Percentiles rank a stretch among this genome's conserved stretches.
phyloP scores from a whole-genome alignment of 1,140 invertebrate genomes.

The Danaus plexippus region DNA sequence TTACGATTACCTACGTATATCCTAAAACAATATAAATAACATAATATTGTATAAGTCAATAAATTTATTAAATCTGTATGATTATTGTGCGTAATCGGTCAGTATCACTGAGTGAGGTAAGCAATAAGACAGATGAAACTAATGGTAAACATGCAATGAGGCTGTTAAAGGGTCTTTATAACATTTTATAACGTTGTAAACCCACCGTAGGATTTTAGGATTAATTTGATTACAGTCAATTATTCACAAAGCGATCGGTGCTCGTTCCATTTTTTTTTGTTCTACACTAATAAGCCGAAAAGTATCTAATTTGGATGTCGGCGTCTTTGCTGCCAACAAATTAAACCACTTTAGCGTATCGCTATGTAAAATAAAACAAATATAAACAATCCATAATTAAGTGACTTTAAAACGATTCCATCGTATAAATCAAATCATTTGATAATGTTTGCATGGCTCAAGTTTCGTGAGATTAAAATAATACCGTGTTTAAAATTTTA shows the following conservation, averaged over 20 bases:
- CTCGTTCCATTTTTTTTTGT: conserved; percentile 59
- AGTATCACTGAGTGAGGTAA: not conserved
- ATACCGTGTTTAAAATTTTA: conserved; percentile 10
- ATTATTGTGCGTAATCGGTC: too few relatives aligned
- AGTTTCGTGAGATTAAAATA: conserved; percentile 6
- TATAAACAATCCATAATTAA: conserved; percentile 70
- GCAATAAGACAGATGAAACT: conserved; percentile 19
- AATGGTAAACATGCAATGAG: conserved; percentile 50
- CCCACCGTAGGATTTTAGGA: conserved; percentile 69
- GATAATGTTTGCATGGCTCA: conserved; percentile 15
- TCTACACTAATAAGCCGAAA: conserved; percentile 68
- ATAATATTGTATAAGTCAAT: too few relatives aligned
- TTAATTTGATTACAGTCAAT: conserved; percentile 72
- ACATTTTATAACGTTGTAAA: conserved; percentile 68
- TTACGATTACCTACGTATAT: too few relatives aligned
- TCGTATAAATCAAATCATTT: conserved; percentile 31
- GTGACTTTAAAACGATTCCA: conserved; percentile 52
- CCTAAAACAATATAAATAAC: too few relatives aligned
- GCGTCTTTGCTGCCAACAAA: conserved; percentile 67
- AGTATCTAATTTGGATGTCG: conserved; percentile 66
- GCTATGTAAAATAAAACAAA: conserved; percentile 55
- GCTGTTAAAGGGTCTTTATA: conserved; percentile 64
- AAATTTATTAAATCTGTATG: too few relatives aligned
- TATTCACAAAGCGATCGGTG: conserved; percentile 64
- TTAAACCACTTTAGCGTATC: conserved; percentile 70